Evolutionary conservation across 2,888 invertebrate species (phyloP), one percentile per base, ranked within the genome.

Genomic region (Keiferia lycopersicella): DNA sequence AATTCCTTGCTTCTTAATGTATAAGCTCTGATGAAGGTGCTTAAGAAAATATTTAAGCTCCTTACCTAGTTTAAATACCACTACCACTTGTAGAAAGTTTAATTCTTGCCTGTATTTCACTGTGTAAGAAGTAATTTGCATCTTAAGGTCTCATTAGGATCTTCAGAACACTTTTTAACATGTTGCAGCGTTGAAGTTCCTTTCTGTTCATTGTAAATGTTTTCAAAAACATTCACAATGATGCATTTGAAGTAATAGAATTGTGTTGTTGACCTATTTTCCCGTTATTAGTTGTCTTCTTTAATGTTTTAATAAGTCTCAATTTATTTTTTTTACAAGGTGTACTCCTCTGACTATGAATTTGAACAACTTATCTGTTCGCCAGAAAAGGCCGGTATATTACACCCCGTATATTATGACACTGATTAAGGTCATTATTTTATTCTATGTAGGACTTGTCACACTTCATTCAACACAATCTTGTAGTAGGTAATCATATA

Each of bases 21-120:
- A 7, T n/a, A 45, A 45, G 11, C 45, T 4, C 45, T 16, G n/a
- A 45, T 45, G 45, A 16, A 45, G n/a, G 6, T 45, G n/a, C n/a
- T 45, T 45, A 1, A 45, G 45, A 4, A 45, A 45, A 45, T 45
- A 16, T 45, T 45, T 45, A 45, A 45, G 7, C n/a, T 16, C n/a
- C 45, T 45, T 45, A 45, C n/a, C 45, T n/a, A 45, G 45, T 45
- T 45, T 45, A 45, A 45, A 16, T 45, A 45, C 45, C 45, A 45
- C 45, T 45, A 45, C 45, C 45, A 45, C 45, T 45, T 45, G 45
- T 45, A 16, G 45, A 45, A 45, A 45, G 45, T 45, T 45, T n/a
- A 45, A 45, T 45, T 45, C 45, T 45, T 45, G 45, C n/a, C 45
- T 45, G 45, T 45, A 45, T 45, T 45, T 7, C 45, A 16, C 45